A percentile compares a stretch with the other conserved stretches of the same genome.
These are phyloP conservation scores for Lamellibrachia luymesi DNA, from an alignment of 1,140 invertebrate genomes.

Conservation along the genomic window DNA sequence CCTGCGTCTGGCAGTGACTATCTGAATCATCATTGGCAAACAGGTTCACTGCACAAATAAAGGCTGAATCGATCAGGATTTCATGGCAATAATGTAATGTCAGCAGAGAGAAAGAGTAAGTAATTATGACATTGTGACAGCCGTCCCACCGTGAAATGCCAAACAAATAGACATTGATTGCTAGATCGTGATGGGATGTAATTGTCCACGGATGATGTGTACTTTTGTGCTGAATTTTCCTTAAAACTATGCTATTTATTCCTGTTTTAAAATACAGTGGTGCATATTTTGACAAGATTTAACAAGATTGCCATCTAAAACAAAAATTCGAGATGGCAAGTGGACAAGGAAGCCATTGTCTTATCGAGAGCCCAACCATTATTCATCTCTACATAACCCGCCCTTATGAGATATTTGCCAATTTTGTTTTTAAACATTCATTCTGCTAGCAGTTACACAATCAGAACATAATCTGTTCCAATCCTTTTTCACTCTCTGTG, in stretches of 20 bases:
- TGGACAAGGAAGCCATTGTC: too few relatives aligned
- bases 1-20: not conserved
- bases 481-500: too few relatives aligned
- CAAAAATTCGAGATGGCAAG: too few relatives aligned
- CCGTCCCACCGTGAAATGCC: not conserved
- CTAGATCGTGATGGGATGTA: not conserved
- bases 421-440: too few relatives aligned
- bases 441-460: too few relatives aligned
- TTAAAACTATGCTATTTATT: not conserved
- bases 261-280: not conserved
- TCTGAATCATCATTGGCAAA: not conserved
- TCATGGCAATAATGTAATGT: not conserved
- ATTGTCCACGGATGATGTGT: not conserved
- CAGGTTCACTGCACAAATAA: not conserved
- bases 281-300: not conserved
- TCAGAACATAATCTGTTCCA: too few relatives aligned
- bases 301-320: too few relatives aligned
- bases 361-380: too few relatives aligned
- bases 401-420: too few relatives aligned
- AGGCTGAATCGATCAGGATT: not conserved
- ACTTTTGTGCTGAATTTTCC: not conserved
- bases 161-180: not conserved
- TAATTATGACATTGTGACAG: not conserved
- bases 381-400: too few relatives aligned
- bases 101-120: not conserved